Base-by-base conservation (phyloP, 1,140 invertebrate genomes). In the Xylocopa sonorina region DNA sequence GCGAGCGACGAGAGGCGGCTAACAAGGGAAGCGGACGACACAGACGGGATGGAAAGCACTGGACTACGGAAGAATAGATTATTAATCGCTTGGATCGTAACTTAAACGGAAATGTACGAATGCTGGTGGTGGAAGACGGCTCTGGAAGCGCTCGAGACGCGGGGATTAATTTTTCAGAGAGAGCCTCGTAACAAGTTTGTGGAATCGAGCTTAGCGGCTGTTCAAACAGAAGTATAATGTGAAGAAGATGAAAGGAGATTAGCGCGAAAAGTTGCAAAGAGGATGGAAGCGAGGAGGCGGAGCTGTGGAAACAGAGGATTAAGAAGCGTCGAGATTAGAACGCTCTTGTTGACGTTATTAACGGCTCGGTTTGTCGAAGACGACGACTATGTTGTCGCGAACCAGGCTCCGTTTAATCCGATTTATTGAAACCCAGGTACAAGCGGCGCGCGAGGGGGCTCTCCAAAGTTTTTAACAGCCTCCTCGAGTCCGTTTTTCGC, bases 311-410 rank as follows among this genome's bases (percentile, higher is more conserved):
- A 67, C 46, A 32, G 53, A 43, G 79, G 75, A 85, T 87, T 82
- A 87, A 85, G 86, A 83, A 67, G 77, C 62, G 66, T 80, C 48
- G 32, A 71, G 77, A 85, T 87, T 83, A 82, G 75, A 72, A 67
- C 53, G 18, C 14, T 29, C n/a, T 55, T 63, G 79, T 80, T 81
- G 73, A 75, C 38, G 62, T 64, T 76, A 76, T 43, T 46, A 76
- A 50, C 32, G n/a, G 62, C 46, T n/a, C 21, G 51, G 46, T 41
- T 63, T 24, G 21, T 41, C 16, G 41, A 50, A 75, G 38, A 34
- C 34, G 48, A 43, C 53, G 48, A 64, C 34, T 21, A 64, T n/a
- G 62, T 66, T 57, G 51, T 24, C 46, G 21, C 41, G n/a, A 34
- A 32, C 3, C 38, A 67, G 24, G 51, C 24, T 48, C 4, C 7